Evolutionary conservation across 2,797 vertebrate species (phyloP), one percentile per base, ranked within the genome.

Genomic region (Nyctibius grandis): DNA sequence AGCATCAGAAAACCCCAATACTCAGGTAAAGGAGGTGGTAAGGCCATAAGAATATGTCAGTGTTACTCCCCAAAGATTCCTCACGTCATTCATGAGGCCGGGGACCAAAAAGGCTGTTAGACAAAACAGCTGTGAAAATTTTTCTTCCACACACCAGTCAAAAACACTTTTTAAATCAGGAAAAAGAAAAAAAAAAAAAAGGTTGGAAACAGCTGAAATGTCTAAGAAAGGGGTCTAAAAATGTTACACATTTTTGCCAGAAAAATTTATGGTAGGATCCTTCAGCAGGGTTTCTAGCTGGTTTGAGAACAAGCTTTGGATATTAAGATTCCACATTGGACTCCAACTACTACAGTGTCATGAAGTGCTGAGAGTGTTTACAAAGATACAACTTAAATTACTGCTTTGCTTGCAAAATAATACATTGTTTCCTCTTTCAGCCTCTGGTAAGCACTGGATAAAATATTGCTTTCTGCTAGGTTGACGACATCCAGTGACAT

Each of bases 351-450:
- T 47, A 38, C 42, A 9, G 18, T 28, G 42, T 5, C 36, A 47
- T 1, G 13, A 88, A 93, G 48, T 25, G 23, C 65, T 65, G 59
- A 54, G 14, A 45, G 38, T 10, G 12, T 47, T 59, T 22, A 38
- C 44, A 69, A 73, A 90, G 70, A 89, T 40, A 68, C 67, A 63
- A 54, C 57, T 72, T 28, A 56, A 88, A 73, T 67, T 34, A 47
- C 85, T 44, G 63, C 61, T 93, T 57, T 63, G 44, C 80, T 90
- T 95, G 64, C 53, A 82, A 86, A 93, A 76, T 42, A 90, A 85
- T 40, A 79, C 88, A 34, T 67, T 67, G 76, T 89, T 95, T 96
- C 85, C 89, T 92, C 74, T 72, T 77, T 50, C 85, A 85, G 76
- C 48, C 92, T 81, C 77, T 78, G 51, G 73, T 68, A 31, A 78